Conservation (phyloP, 1,140 invertebrate species). For the Diorhabda carinulata region DNA sequence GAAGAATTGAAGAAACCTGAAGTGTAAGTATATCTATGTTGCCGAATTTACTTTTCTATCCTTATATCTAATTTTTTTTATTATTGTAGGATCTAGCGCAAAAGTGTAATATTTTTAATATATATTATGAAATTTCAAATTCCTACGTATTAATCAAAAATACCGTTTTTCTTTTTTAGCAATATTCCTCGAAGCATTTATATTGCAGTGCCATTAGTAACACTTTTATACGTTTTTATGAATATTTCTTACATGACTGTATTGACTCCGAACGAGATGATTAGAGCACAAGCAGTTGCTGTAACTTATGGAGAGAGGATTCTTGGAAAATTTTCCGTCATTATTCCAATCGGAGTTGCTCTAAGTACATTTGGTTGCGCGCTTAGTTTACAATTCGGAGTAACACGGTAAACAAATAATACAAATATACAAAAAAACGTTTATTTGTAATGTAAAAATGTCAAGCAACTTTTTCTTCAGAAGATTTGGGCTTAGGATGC, state of each 20-base stretch:
- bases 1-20: slow-evolving; percentile 89
- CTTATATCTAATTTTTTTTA: slow-evolving; percentile 1
- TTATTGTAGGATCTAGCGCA: background rate
- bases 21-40: slow-evolving; percentile 54
- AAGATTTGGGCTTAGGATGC: too few species aligned
- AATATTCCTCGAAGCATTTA: slow-evolving; percentile 80
- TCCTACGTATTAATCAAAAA: background rate
- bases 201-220: slow-evolving; percentile 87
- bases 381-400: slow-evolving; percentile 70
- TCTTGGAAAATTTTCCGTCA: slow-evolving; percentile 56
- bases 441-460: too few species aligned
- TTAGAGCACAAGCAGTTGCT: slow-evolving; percentile 77
- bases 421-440: too few species aligned
- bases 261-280: slow-evolving; percentile 74
- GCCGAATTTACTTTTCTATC: background rate
- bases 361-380: slow-evolving; percentile 73
- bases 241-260: slow-evolving; percentile 92
- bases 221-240: slow-evolving; percentile 82
- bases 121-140: background rate
- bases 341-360: slow-evolving; percentile 70
- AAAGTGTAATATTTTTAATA: background rate
- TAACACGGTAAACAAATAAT: slow-evolving; percentile 54
- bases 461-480: too few species aligned
- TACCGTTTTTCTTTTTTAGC: slow-evolving; percentile 45
- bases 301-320: slow-evolving; percentile 67